Conservation (phyloP, 1,140 invertebrate species). For the Rhynchophorus ferrugineus region DNA sequence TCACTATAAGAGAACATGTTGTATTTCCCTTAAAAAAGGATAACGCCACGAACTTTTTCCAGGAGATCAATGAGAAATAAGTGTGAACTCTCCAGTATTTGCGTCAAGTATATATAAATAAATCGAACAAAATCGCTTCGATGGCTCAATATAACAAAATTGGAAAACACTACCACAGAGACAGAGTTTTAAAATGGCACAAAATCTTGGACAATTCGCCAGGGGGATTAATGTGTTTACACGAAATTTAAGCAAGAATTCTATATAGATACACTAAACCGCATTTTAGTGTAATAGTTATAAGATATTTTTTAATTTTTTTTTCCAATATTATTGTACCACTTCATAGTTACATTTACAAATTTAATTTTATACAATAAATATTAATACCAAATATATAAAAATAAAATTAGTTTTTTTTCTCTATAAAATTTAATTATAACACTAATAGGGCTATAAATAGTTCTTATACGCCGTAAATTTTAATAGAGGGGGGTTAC, state of each 20-base stretch:
- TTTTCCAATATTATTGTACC: slow-evolving; percentile 23
- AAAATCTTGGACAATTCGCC: background rate
- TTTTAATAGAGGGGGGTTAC: background rate
- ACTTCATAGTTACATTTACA: slow-evolving; percentile 18
- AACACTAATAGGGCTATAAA: slow-evolving; percentile 7
- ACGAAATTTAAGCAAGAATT: slow-evolving; percentile 3
- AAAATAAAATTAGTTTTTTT: slow-evolving; percentile 33
- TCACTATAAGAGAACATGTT: no score
- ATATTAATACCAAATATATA: slow-evolving; percentile 25
- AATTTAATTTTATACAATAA: slow-evolving; percentile 12
- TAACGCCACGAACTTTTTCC: no score
- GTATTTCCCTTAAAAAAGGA: no score
- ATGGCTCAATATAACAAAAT: no score
- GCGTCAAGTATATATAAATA: no score
- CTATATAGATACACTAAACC: slow-evolving; percentile 1
- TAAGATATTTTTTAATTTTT: slow-evolving; percentile 11
- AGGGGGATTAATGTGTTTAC: slow-evolving; percentile 16
- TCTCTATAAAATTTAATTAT: slow-evolving; percentile 14
- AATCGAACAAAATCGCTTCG: no score
- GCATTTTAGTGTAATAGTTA: background rate
- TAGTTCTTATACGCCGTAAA: background rate
- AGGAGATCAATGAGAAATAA: no score
- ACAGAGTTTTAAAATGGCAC: slow-evolving; percentile 2
- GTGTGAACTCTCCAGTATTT: no score
- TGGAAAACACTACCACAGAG: no score